phyloP scores from a whole-genome alignment of 2,797 vertebrate genomes.

The Girardinus metallicus region DNA sequence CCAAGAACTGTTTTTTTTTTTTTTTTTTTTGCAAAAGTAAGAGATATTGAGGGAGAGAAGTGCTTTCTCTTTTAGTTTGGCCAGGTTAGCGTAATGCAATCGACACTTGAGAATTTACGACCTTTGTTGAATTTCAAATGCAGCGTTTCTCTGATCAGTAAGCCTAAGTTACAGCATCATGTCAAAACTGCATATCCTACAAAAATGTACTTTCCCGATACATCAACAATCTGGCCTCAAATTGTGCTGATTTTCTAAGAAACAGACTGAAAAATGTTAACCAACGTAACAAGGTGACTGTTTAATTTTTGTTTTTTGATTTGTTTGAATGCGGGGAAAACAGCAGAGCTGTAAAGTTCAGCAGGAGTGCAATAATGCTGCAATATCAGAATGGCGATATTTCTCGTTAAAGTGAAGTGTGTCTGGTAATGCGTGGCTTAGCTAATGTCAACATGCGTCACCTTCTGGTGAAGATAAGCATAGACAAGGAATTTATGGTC shows the following conservation, averaged over 20 bases:
- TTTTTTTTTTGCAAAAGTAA: slow-evolving; percentile 19
- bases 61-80: no score
- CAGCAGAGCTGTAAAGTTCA: background rate
- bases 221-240: background rate
- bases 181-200: background rate
- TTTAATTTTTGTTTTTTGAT: background rate
- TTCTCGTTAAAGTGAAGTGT: background rate
- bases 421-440: background rate
- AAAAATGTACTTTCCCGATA: background rate
- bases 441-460: background rate
- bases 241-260: slow-evolving; percentile 15
- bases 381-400: background rate
- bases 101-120: background rate
- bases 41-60: background rate
- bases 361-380: background rate
- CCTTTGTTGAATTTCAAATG: background rate
- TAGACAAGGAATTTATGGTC: background rate
- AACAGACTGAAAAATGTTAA: slow-evolving; percentile 17
- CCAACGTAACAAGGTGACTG: background rate
- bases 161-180: background rate
- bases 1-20: slow-evolving; percentile 30
- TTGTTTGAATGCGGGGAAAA: background rate
- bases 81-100: background rate
- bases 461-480: background rate
- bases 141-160: background rate